Conservation (phyloP, 2,797 vertebrate genomes). For the Aldrovandia affinis region DNA sequence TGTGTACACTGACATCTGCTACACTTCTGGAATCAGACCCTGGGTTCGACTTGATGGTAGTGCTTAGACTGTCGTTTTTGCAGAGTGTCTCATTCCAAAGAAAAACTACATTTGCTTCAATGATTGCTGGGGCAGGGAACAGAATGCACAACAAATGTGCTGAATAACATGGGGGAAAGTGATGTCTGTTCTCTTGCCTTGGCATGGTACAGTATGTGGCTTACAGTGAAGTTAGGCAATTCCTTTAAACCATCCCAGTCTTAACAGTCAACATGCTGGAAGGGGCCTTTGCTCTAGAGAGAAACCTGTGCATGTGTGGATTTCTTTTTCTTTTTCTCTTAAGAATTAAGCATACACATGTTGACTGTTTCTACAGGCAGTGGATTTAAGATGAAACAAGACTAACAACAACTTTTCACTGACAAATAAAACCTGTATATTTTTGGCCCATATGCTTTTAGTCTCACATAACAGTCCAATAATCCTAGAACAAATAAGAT, state of each 20-base stretch:
- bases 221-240: neutral
- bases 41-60: neutral
- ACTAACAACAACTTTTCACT: neutral
- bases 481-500: neutral
- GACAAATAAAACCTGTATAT: neutral
- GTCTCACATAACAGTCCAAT: neutral
- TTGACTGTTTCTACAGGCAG: neutral
- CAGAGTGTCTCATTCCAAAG: neutral
- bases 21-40: neutral
- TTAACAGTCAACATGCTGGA: neutral
- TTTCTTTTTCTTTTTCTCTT: neutral
- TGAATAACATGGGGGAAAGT: neutral
- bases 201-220: neutral
- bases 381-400: neutral
- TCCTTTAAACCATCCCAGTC: neutral
- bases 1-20: neutral
- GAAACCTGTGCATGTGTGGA: neutral
- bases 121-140: neutral
- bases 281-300: neutral
- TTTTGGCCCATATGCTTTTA: neutral
- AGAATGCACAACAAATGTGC: neutral
- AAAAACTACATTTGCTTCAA: neutral
- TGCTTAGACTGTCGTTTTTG: neutral
- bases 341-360: too few relatives aligned
- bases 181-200: neutral